Evolutionary conservation across 1,140 invertebrate genomes (phyloP), one percentile per base, ranked within the genome.

Genomic region (Harlomillsia oculata): DNA sequence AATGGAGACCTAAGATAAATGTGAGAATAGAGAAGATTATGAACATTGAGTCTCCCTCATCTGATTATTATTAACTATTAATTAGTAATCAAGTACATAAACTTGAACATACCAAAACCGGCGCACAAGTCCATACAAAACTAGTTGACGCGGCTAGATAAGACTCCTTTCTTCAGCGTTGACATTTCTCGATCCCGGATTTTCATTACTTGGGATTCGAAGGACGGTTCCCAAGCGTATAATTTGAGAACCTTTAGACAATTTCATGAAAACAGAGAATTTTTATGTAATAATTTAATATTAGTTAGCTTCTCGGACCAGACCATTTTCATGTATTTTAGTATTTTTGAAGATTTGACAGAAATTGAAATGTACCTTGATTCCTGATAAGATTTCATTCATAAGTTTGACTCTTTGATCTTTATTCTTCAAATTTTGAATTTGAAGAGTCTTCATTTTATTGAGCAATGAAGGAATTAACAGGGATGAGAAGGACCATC

Each of bases 381-480:
- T 58, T 30, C 61, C 61, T 11, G 44, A 36, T 2, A 66, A 26
- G 39, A 63, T 63, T 45, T 64, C 54, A 45, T 74, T 78, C 66
- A 76, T 72, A 21, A 77, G 51, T 64, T 76, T 78, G n/a, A 77
- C 74, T 54, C 77, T 60, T 29, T 68, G 51, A 50, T 72, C 71
- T 54, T 72, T 72, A 44, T 62, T 63, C 55, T 70, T 71, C 70
- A 72, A 72, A 56, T 71, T 69, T 28, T 61, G 49, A 8, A 69
- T 62, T 52, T 71, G 68, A 36, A 76, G 65, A 50, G 68, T 68
- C 64, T 74, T 75, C 5, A 69, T 66, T 23, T 71, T 72, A 61
- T 70, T n/a, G 72, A 13, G 74, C 74, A 48, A 80, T 72, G 21
- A 72, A 50, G 21, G 70, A 73, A 68, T 79, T 80, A 26, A 79